Percentiles rank a stretch among this genome's conserved stretches.
These are phyloP conservation scores for Meta bourneti DNA, from an alignment of 2,888 invertebrate species.

Conservation along the genomic window DNA sequence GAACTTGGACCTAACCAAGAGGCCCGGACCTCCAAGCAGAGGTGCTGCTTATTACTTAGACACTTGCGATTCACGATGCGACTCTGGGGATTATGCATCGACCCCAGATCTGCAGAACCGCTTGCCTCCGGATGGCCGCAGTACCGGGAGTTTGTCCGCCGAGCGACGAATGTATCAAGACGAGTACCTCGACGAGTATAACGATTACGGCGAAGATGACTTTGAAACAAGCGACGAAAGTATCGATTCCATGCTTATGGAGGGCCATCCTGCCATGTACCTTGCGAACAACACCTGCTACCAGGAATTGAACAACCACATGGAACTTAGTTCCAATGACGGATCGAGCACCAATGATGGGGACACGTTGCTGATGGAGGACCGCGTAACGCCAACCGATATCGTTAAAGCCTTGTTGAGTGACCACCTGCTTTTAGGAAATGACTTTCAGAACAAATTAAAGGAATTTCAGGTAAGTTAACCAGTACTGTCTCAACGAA, in stretches of 20 bases:
- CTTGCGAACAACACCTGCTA: slow-evolving; percentile 83
- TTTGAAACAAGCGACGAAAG: slow-evolving; percentile 81
- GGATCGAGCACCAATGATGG: slow-evolving; percentile 74
- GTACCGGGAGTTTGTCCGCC: slow-evolving; percentile 72
- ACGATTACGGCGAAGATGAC: slow-evolving; percentile 72
- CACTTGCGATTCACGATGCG: slow-evolving; percentile 72
- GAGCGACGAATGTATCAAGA: slow-evolving; percentile 69
- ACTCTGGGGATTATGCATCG: slow-evolving; percentile 68
- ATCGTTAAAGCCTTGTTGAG: slow-evolving; percentile 84
- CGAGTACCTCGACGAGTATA: slow-evolving; percentile 62
- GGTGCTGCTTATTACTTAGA: slow-evolving; percentile 72
- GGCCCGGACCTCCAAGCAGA: slow-evolving; percentile 63
- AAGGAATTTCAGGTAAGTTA: slow-evolving; percentile 81
- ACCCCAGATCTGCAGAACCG: slow-evolving; percentile 73
- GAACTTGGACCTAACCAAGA: slow-evolving; percentile 24
- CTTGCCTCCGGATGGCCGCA: slow-evolving; percentile 71
- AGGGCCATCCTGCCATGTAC: slow-evolving; percentile 81
- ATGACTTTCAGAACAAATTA: slow-evolving; percentile 81
- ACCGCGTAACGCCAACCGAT: slow-evolving; percentile 78
- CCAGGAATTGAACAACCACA: slow-evolving; percentile 83
- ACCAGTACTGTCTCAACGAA: background rate
- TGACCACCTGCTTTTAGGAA: slow-evolving; percentile 84
- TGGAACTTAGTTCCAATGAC: slow-evolving; percentile 79
- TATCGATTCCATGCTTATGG: slow-evolving; percentile 82
- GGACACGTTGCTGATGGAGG: slow-evolving; percentile 67